phyloP scores from a whole-genome alignment of 1,140 invertebrate genomes.

The Sipha flava region DNA sequence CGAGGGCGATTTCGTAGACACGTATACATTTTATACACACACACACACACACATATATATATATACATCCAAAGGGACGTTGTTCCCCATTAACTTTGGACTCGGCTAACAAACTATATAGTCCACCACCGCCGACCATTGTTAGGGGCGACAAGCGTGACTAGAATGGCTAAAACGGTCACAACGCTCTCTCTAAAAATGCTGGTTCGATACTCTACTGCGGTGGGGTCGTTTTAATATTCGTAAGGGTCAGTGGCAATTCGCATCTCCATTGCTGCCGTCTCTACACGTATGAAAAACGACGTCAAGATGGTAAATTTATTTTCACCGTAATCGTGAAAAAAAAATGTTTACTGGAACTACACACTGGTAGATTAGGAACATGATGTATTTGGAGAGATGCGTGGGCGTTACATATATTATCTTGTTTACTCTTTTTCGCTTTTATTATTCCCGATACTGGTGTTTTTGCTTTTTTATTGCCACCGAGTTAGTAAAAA shows the following conservation, averaged over 20 bases:
- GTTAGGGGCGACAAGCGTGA: conserved; percentile 21
- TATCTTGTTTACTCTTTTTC: too few species aligned
- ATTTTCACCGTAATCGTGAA: background rate
- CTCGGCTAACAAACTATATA: background rate
- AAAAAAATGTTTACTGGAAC: background rate
- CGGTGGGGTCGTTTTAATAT: background rate
- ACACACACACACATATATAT: too few species aligned
- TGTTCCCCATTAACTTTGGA: background rate
- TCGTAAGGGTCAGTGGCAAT: background rate
- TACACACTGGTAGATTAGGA: too few species aligned
- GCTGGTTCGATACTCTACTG: background rate
- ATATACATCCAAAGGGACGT: background rate
- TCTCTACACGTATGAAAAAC: background rate
- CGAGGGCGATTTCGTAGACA: background rate
- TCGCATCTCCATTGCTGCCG: background rate
- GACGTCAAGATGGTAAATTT: background rate
- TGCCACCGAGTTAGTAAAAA: too few species aligned
- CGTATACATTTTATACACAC: too few species aligned
- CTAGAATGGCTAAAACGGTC: background rate
- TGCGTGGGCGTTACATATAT: too few species aligned
- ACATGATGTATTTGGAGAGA: too few species aligned
- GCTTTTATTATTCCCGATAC: too few species aligned
- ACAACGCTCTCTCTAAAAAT: background rate
- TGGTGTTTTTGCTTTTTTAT: too few species aligned
- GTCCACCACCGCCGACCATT: background rate